Evolutionary conservation across 2,888 invertebrate genomes (phyloP), one percentile per base, ranked within the genome.

Genomic region (Orthonevra nobilis): DNA sequence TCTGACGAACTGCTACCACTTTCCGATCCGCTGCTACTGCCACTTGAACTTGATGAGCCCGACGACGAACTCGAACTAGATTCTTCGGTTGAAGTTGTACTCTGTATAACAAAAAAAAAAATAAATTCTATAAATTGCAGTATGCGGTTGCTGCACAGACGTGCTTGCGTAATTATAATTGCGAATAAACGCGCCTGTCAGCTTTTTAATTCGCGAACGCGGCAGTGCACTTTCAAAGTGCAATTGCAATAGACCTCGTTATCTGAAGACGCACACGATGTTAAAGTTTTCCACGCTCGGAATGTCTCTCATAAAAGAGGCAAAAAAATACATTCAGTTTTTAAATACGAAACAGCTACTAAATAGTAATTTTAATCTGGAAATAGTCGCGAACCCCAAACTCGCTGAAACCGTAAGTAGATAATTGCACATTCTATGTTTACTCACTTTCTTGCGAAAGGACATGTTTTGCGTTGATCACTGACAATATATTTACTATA

Each of bases 21-120:
- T 34, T 92, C 94, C 0, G 94, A 93, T 61, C 92, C 92, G 74
- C 92, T 93, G 0, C 94, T 93, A 69, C 92, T 93, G 32, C 92
- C 93, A 83, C 93, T 93, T 0, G 92, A 90, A 1, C 92, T 90
- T 0, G 91, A 90, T 83, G 91, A 93, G 82, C 93, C 94, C 0
- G 94, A 93, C 2, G 91, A 90, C 6, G 93, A 92, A 3, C 91
- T 93, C 23, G 93, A 92, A 83, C 92, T 92, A 72, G 92, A 91
- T 82, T 92, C 92, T 10, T 92, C 91, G 82, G 91, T 91, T 4
- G 81, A 74, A 81, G 90, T 90, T 82, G 91, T 91, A 20, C 90
- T 82, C 83, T 83, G 73, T 72, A 82, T 83, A 50, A 46, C 50
- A 12, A 66, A 70, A 75, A 81, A 61, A 79, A 64, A n/a, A n/a